Evolutionary conservation across 2,888 invertebrate genomes (phyloP).

Genomic region (Athalia circularis): DNA sequence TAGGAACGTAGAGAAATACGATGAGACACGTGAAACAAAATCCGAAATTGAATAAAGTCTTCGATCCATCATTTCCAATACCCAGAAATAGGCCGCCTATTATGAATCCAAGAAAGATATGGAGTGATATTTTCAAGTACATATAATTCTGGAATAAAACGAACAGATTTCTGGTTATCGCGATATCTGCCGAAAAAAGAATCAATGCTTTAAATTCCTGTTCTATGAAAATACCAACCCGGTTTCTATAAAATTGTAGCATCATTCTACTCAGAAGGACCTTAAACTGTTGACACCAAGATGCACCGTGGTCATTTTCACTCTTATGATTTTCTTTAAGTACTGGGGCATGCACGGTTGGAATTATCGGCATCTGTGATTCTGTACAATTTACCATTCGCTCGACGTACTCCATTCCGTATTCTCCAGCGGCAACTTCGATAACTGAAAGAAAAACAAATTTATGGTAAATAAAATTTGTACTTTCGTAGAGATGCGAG

Average conservation of each 20-base stretch:
- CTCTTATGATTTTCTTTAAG: constrained; percentile 71
- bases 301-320: constrained; percentile 77
- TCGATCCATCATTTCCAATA: constrained; percentile 88
- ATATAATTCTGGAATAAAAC: constrained; percentile 79
- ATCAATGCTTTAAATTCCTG: too few species aligned
- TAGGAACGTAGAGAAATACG: constrained; percentile 87
- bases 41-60: constrained; percentile 89
- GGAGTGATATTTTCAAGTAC: constrained; percentile 81
- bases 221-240: constrained; percentile 72
- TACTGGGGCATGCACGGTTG: constrained; percentile 52
- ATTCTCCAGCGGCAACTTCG: constrained; percentile 88
- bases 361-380: constrained; percentile 67
- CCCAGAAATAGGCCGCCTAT: constrained; percentile 83
- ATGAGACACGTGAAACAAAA: constrained; percentile 88
- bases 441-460: constrained; percentile 75
- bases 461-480: constrained; percentile 45
- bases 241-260: constrained; percentile 85
- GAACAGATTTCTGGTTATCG: background rate
- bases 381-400: constrained; percentile 82
- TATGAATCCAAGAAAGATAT: constrained; percentile 81
- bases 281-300: constrained; percentile 81
- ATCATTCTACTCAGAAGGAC: constrained; percentile 83
- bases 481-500: background rate
- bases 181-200: background rate
- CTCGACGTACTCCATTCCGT: constrained; percentile 81